Conservation (phyloP, 2,113 vertebrate genomes). For the Myrmecobius fasciatus region DNA sequence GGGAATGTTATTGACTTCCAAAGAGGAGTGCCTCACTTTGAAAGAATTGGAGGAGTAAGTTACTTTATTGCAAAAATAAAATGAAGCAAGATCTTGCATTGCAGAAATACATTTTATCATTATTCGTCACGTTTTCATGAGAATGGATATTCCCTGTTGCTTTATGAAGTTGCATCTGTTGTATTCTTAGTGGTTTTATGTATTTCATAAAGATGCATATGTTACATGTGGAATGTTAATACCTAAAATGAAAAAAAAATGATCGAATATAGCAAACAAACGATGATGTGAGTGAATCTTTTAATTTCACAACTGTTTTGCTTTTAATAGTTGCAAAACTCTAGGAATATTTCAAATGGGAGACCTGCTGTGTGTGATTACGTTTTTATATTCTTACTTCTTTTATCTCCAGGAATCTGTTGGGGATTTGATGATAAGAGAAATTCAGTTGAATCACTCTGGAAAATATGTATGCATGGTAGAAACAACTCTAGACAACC, state of each 20-base stretch:
- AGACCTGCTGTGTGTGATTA: conserved; percentile 66
- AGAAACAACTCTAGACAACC: conserved; percentile 90
- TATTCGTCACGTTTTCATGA: conserved; percentile 10
- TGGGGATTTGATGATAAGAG: conserved; percentile 94
- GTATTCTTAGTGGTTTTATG: conserved; percentile 74
- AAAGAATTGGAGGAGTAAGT: conserved; percentile 92
- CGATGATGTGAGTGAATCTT: conserved; percentile 73
- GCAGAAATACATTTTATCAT: conserved; percentile 23
- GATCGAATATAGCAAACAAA: conserved; percentile 64
- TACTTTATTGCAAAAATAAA: conserved; percentile 32
- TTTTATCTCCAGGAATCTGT: conserved; percentile 86
- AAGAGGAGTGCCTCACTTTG: conserved; percentile 88
- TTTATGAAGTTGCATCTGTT: conserved; percentile 66
- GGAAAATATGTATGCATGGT: conserved; percentile 92
- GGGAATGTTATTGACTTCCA: conserved; percentile 88
- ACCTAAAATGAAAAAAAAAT: conserved; percentile 74
- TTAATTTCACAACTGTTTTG: conserved; percentile 74
- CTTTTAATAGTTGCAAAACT: conserved; percentile 73
- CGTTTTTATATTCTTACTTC: conserved; percentile 35
- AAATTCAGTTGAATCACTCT: conserved; percentile 91
- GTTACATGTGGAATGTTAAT: conserved; percentile 75
- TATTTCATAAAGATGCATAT: conserved; percentile 67
- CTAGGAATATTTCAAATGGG: conserved; percentile 62
- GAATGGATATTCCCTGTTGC: conserved; percentile 61
- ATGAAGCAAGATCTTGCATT: not conserved